Conservation (phyloP, 2,797 vertebrate genomes). For the Basileuterus tristriatus region DNA sequence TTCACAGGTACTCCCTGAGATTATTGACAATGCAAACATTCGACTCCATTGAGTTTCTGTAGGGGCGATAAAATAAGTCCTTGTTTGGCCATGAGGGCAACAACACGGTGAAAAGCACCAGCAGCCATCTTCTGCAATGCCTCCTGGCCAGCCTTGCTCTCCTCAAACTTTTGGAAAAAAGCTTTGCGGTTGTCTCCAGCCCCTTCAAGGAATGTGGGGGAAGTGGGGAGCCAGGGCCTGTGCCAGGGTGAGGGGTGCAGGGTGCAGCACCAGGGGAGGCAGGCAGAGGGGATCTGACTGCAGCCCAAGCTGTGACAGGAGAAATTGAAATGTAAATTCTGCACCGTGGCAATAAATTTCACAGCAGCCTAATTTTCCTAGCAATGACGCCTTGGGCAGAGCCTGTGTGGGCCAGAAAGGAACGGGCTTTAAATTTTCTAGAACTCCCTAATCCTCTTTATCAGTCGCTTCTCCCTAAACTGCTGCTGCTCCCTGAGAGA, state of each 20-base stretch:
- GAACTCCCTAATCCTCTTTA: conserved; percentile 54
- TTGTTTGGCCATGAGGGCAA: background rate
- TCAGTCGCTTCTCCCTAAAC: conserved; percentile 12
- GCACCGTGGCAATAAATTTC: conserved; percentile 41
- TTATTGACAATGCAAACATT: background rate
- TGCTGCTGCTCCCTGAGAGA: conserved; percentile 41
- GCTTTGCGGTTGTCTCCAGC: background rate
- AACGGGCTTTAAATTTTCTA: conserved; percentile 46
- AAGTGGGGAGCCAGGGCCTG: background rate
- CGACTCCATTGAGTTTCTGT: background rate
- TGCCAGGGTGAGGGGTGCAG: accelerated
- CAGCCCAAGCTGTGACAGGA: background rate
- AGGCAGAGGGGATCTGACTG: background rate
- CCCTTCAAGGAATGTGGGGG: background rate
- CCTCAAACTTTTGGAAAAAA: background rate
- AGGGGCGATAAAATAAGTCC: accelerated
- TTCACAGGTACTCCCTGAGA: background rate
- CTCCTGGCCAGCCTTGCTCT: background rate
- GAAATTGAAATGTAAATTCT: conserved; percentile 45
- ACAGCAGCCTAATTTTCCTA: conserved; percentile 45
- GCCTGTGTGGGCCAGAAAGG: conserved; percentile 38
- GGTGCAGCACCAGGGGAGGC: background rate
- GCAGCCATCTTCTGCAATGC: background rate
- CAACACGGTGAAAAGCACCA: background rate
- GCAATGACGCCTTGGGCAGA: conserved; percentile 26